Base-by-base conservation (phyloP, 2,888 invertebrate genomes). In the Sinotaia quadrata region DNA sequence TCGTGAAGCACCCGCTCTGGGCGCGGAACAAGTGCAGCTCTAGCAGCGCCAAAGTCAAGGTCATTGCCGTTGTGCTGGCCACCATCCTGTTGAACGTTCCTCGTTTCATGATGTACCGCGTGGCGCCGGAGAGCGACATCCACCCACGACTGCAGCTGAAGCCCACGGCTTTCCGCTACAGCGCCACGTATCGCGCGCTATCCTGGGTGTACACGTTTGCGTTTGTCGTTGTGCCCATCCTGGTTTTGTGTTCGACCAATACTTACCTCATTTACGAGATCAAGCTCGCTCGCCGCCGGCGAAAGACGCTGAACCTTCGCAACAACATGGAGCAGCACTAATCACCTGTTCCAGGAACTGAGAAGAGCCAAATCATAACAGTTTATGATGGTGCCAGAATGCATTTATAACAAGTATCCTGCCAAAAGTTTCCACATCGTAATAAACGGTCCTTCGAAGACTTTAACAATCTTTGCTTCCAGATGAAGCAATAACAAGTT, bases 1-100 rank as follows among this genome's bases (percentile, higher is more conserved):
- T 80, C 73, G 82, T 84, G 15, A 76, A 78, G 12, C 79, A 81
- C 68, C 85, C 85, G 7, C 73, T 85, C 12, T 80, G 80, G 78
- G 81, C 84, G 4, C 82, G 83, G 67, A 80, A 79, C 58, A 76
- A 78, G 31, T 84, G 84, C 67, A 82, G 81, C 37, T 72, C 80
- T 31, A 75, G 77, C 36, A 77, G 84, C 59, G 83, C 86, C 21
- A 52, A 81, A 58, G 67, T 78, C 29, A 83, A 78, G 68, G 77
- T 81, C 29, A 63, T 76, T 37, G 37, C 75, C 37, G 76, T 81
- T 7, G 72, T 86, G n/a, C 67, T 75, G 15, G 49, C 75, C 18
- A 72, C 80, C n/a, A 61, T 76, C 18, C 34, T 82, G 15, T 69
- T 82, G 59, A 84, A 84, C 79, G 77, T 84, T 63, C 84, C 85